These are phyloP conservation scores for Dromococcyx pavoninus DNA, from an alignment of 2,797 vertebrate species.

Conservation along the genomic window DNA sequence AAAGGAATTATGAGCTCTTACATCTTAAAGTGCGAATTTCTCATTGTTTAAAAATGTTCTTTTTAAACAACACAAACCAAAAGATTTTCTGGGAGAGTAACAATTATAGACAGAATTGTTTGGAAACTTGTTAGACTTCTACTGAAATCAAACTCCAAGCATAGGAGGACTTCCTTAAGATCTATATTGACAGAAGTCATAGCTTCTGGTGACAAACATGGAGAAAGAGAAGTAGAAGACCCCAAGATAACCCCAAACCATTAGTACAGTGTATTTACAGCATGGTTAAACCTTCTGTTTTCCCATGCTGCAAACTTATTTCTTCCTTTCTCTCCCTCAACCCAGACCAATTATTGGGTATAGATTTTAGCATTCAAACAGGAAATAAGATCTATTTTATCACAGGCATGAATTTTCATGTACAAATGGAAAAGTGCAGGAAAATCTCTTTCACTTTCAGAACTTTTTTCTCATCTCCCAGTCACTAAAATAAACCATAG, in stretches of 20 bases:
- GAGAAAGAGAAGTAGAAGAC: background rate
- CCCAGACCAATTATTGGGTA: background rate
- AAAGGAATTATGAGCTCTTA: background rate
- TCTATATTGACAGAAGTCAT: background rate
- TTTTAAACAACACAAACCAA: background rate
- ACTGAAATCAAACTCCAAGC: background rate
- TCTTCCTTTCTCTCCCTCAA: background rate
- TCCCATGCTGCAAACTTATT: background rate
- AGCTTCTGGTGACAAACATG: background rate
- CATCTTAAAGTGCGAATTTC: background rate
- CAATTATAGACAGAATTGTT: background rate
- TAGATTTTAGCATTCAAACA: background rate
- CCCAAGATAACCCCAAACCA: background rate
- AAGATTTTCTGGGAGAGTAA: background rate
- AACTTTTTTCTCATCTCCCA: background rate
- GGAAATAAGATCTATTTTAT: background rate
- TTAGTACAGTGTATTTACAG: background rate
- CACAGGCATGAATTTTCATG: background rate
- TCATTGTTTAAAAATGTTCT: conserved; percentile 16
- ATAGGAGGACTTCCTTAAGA: background rate
- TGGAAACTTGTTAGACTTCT: background rate
- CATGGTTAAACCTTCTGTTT: background rate
- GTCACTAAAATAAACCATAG: background rate
- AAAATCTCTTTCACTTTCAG: background rate
- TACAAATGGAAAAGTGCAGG: background rate